Base-by-base conservation (phyloP, 1,140 invertebrate species). In the Calephelis virginiensis region DNA sequence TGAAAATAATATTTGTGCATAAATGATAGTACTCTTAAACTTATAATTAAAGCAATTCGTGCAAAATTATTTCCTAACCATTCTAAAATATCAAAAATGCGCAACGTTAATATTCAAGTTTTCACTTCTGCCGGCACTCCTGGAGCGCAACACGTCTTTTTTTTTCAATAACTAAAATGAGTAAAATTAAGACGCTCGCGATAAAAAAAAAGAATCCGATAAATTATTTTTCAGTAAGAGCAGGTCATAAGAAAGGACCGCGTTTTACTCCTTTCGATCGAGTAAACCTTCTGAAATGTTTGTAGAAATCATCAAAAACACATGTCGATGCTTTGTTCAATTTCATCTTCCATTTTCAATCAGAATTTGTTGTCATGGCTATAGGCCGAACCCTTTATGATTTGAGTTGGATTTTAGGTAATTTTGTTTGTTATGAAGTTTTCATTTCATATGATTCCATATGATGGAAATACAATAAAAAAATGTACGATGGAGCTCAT, bases 321-420 rank as follows among this genome's bases (percentile, higher is more conserved):
- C 61, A 68, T 63, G 67, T 64, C 61, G 61, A 47, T 40, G 53
- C 59, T 53, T 68, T 53, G 50, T 53, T 14, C n/a, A 28, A 28
- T 56, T 56, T 56, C 50, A 56, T 56, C 61, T 60, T 68, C 63
- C 59, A 68, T 64, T 68, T 64, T 62, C 67, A 61, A 40, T 61
- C 59, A 60, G 48, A 50, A 17, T 56, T 56, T 28, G 17, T 56
- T 45, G 17, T 28, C 49, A 40, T 11, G 67, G 61, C 45, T 64
- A 60, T 59, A 53, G 50, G 67, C 47, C 50, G 28, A 50, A 28
- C 13, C 46, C 67, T 43, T 64, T 64, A 68, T 68, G 67, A 60
- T 63, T 68, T 64, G 40, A 43, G 40, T 64, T 66, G 53, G 17
- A 12, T 56, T 56, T 56, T 14, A 37, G 6, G 53, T 56, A 28